Conservation (phyloP, 2,797 vertebrate species). For the Anniella stebbinsi region DNA sequence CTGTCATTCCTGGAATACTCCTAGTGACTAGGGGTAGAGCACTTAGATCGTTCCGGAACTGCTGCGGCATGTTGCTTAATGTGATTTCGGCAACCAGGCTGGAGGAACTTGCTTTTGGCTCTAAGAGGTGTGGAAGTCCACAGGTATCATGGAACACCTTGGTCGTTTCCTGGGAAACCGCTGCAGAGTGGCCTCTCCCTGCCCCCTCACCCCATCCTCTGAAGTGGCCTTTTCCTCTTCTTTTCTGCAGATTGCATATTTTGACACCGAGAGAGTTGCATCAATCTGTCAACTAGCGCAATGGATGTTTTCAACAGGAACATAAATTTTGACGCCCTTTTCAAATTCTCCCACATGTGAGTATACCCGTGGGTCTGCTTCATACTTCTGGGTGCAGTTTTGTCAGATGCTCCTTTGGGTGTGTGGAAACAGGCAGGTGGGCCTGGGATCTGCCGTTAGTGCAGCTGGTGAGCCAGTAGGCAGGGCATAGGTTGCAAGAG, state of each 20-base stretch:
- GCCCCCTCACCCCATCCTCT: fast-evolving
- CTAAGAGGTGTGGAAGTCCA: not conserved
- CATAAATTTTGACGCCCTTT: conserved; percentile 82
- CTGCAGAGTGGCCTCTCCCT: not conserved
- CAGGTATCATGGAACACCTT: too few species aligned
- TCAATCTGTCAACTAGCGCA: conserved; percentile 53
- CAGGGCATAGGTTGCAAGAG: not conserved
- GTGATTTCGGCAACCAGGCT: not conserved
- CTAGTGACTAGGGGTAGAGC: too few species aligned
- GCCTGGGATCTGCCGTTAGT: not conserved
- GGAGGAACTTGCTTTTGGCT: not conserved
- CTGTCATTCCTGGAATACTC: not conserved
- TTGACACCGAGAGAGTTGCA: conserved; percentile 42
- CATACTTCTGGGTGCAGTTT: not conserved
- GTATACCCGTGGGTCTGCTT: not conserved
- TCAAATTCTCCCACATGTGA: conserved; percentile 87
- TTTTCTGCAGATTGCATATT: conserved; percentile 79
- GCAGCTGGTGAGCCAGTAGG: not conserved
- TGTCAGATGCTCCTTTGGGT: not conserved
- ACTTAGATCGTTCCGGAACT: not conserved
- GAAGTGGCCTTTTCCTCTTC: not conserved
- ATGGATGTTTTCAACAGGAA: conserved; percentile 84
- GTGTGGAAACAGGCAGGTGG: not conserved
- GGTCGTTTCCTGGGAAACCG: not conserved
- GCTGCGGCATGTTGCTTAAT: not conserved